phyloP scores from a whole-genome alignment of 2,113 vertebrate genomes.

The Heliornis fulica region DNA sequence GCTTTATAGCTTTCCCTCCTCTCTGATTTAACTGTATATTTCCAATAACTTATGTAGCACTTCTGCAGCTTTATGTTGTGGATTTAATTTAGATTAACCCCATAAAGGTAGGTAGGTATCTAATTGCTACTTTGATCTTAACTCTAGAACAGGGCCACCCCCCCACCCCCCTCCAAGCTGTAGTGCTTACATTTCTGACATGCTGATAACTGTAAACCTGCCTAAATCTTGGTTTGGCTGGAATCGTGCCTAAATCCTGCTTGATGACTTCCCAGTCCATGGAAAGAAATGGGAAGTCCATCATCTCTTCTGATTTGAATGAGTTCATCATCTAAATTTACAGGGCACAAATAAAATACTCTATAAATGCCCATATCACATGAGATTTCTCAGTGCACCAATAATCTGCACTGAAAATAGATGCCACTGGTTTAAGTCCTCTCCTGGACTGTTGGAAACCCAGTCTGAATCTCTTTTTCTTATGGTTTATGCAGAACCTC shows the following conservation, averaged over 20 bases:
- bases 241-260: background rate
- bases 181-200: background rate
- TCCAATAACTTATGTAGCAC: background rate
- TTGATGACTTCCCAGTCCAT: background rate
- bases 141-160: background rate
- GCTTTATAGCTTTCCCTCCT: background rate
- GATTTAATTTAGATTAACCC: background rate
- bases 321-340: background rate
- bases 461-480: background rate
- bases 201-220: background rate
- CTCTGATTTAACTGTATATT: background rate
- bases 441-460: background rate
- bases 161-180: background rate
- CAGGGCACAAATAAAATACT: background rate
- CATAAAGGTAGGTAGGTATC: background rate
- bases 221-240: background rate
- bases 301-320: background rate
- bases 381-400: background rate
- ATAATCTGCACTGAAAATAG: background rate
- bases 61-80: background rate
- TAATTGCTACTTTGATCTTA: background rate
- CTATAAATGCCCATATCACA: background rate
- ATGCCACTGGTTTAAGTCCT: background rate
- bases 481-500: background rate
- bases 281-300: background rate